Percentiles rank a stretch among this genome's conserved stretches.
phyloP scores from a whole-genome alignment of 2,797 vertebrate species.

The Falco concolor region DNA sequence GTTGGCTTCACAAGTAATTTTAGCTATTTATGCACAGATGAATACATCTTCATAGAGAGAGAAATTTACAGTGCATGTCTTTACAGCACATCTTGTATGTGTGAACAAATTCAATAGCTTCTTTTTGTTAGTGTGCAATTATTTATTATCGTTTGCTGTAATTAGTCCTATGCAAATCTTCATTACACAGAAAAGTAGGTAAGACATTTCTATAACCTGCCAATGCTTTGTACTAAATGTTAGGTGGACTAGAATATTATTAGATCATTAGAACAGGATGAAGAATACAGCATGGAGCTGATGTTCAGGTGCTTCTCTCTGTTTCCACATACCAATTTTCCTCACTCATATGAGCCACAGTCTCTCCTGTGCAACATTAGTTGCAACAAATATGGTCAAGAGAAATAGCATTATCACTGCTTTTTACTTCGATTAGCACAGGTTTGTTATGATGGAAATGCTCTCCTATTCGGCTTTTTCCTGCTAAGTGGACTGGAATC shows the following conservation, averaged over 20 bases:
- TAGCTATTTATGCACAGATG: neutral
- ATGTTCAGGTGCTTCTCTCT: neutral
- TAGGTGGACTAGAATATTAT: neutral
- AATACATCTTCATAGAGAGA: neutral
- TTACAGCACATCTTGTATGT: neutral
- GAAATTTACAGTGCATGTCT: neutral
- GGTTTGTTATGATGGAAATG: neutral
- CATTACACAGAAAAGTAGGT: neutral
- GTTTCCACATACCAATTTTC: neutral
- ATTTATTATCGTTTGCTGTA: neutral
- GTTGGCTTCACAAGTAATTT: slow-evolving; percentile 17
- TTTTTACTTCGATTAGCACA: neutral
- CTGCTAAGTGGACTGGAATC: neutral
- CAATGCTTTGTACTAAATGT: neutral
- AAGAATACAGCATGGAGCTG: neutral
- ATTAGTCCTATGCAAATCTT: neutral
- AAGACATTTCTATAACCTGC: neutral
- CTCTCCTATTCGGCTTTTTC: neutral
- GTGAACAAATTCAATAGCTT: neutral
- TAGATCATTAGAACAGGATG: neutral
- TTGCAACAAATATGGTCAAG: neutral
- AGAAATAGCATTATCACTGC: neutral
- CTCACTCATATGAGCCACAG: neutral
- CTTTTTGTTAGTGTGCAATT: neutral
- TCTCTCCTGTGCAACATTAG: neutral